Conservation (phyloP, 2,888 invertebrate genomes). For the Chalcis sispes region DNA sequence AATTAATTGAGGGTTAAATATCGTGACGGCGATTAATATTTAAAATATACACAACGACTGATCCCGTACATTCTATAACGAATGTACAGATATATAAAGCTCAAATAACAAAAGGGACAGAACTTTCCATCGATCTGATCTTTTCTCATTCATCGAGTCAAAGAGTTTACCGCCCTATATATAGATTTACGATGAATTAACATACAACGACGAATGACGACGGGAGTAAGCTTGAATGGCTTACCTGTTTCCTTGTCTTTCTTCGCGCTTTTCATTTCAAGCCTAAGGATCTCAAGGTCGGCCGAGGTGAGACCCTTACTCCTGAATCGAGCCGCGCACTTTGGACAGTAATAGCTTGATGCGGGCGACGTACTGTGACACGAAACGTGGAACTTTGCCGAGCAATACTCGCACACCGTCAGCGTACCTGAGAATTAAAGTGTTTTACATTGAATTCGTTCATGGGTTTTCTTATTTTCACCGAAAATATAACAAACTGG, state of each 20-base stretch:
- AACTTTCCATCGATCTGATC: slow-evolving; percentile 51
- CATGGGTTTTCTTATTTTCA: no score
- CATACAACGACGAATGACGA: not conserved
- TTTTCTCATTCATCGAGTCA: not conserved
- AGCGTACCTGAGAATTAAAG: slow-evolving; percentile 72
- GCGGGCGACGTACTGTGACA: slow-evolving; percentile 77
- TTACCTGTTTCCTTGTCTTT: slow-evolving; percentile 51
- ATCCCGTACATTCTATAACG: not conserved
- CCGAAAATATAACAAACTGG: no score
- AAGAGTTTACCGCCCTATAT: slow-evolving; percentile 11
- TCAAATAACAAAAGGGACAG: slow-evolving; percentile 28
- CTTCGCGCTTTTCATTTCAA: slow-evolving; percentile 37
- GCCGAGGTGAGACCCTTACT: slow-evolving; percentile 47
- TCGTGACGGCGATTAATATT: not conserved
- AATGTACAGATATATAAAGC: not conserved
- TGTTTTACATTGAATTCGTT: not conserved
- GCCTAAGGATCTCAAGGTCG: slow-evolving; percentile 47
- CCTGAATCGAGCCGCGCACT: slow-evolving; percentile 70
- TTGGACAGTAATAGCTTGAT: slow-evolving; percentile 77
- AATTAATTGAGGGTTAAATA: slow-evolving; percentile 9
- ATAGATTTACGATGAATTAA: not conserved
- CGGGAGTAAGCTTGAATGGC: not conserved
- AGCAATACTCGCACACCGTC: slow-evolving; percentile 77
- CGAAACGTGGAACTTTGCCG: slow-evolving; percentile 77
- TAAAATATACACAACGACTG: not conserved